Percentiles rank a stretch among this genome's conserved stretches.
These are phyloP conservation scores for Leptestheria dahalacensis DNA, from an alignment of 1,140 invertebrate species.

Conservation along the genomic window DNA sequence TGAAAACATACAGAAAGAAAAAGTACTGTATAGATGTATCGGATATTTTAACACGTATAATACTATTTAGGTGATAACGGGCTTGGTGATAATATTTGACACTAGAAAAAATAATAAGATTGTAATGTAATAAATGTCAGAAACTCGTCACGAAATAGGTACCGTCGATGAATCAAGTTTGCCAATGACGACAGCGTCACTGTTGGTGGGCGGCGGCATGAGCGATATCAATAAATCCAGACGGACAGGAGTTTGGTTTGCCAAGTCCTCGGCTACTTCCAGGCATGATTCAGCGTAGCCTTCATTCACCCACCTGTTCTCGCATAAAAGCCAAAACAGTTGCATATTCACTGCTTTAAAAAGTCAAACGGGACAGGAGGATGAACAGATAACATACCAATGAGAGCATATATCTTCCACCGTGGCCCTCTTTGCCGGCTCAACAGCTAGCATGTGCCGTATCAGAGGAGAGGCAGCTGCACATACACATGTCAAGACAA, in stretches of 20 bases:
- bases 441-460: slow-evolving; percentile 81
- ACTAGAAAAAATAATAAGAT: too few species aligned
- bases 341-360: background rate
- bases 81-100: too few species aligned
- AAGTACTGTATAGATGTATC: too few species aligned
- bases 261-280: slow-evolving; percentile 69
- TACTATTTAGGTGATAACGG: background rate
- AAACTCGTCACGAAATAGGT: too few species aligned
- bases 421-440: slow-evolving; percentile 70
- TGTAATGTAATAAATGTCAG: too few species aligned
- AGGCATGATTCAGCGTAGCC: slow-evolving; percentile 68
- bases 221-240: slow-evolving; percentile 72
- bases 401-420: slow-evolving; percentile 88
- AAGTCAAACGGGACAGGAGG: background rate
- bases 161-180: background rate
- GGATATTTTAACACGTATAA: too few species aligned
- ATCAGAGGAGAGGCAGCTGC: slow-evolving; percentile 85
- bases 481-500: too few species aligned
- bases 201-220: slow-evolving; percentile 39
- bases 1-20: too few species aligned
- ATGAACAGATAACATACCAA: slow-evolving; percentile 34
- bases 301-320: slow-evolving; percentile 57
- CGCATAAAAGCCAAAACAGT: background rate
- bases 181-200: slow-evolving; percentile 5
- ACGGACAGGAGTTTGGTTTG: slow-evolving; percentile 74